Percentiles rank a stretch among this genome's conserved stretches.
phyloP scores from a whole-genome alignment of 1,140 invertebrate genomes.

The Dreissena polymorpha region DNA sequence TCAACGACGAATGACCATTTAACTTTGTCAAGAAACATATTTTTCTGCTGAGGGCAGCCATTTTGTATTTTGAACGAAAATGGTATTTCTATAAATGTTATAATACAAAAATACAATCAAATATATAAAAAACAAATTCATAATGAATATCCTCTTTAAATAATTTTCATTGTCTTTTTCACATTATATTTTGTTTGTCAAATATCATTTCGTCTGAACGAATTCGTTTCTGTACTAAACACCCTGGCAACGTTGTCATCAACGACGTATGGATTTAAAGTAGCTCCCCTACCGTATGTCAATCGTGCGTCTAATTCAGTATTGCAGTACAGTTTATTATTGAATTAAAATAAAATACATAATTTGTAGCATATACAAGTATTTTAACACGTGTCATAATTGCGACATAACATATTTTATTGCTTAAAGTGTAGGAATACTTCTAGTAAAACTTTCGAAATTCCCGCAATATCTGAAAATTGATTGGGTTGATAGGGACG shows the following conservation, averaged over 20 bases:
- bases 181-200: too few species aligned
- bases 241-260: conserved; percentile 58
- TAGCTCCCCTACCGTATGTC: neutral
- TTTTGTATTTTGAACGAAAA: conserved; percentile 9
- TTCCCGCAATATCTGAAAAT: conserved; percentile 49
- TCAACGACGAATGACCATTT: neutral
- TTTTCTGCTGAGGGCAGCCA: conserved; percentile 41
- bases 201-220: too few species aligned
- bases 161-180: too few species aligned
- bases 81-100: too few species aligned
- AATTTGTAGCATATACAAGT: too few species aligned
- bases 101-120: too few species aligned
- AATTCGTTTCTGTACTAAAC: too few species aligned
- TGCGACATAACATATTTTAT: neutral
- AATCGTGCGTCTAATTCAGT: neutral
- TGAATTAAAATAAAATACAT: too few species aligned
- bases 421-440: conserved; percentile 20
- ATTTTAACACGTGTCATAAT: neutral
- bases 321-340: neutral
- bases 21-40: conserved; percentile 13
- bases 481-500: conserved; percentile 8
- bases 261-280: conserved; percentile 19
- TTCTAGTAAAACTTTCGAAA: conserved; percentile 46
- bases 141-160: too few species aligned
- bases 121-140: too few species aligned